A percentile compares a stretch with the other conserved stretches of the same genome.
phyloP scores from a whole-genome alignment of 92 coral and sea anemone species.

The Umimayanthus kanabou region DNA sequence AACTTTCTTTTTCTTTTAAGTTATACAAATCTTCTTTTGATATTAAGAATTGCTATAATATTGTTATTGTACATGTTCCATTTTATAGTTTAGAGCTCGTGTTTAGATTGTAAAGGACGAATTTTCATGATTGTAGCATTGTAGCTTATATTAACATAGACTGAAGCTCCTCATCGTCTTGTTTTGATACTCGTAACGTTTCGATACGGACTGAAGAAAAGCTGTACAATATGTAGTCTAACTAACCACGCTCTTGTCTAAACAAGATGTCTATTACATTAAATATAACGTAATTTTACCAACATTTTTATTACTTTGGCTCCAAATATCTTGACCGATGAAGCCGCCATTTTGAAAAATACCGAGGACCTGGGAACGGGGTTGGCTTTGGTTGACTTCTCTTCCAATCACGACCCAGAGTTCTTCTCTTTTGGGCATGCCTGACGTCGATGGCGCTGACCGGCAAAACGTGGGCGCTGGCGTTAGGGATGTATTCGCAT shows the following conservation, averaged over 20 bases:
- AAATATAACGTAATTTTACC: background rate
- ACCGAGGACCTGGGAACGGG: too few relatives aligned
- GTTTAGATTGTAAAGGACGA: background rate
- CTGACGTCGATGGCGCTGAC: too few relatives aligned
- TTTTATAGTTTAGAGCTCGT: constrained; percentile 1
- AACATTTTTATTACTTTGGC: background rate
- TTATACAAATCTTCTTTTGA: background rate
- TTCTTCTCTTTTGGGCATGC: too few relatives aligned
- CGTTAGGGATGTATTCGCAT: too few relatives aligned
- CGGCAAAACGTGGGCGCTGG: too few relatives aligned
- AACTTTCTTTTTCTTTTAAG: background rate
- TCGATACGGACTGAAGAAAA: background rate
- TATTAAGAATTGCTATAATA: background rate
- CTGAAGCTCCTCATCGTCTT: background rate
- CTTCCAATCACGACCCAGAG: too few relatives aligned
- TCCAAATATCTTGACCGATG: background rate
- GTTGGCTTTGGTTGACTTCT: too few relatives aligned
- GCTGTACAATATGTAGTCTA: background rate
- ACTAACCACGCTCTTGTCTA: background rate
- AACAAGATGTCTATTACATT: background rate
- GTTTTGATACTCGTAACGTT: background rate
- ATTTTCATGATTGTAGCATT: background rate
- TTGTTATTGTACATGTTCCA: background rate
- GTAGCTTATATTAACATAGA: background rate
- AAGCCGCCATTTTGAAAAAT: background rate